These are phyloP conservation scores for Penaeus monodon DNA, from an alignment of 2,888 invertebrate species.

Conservation along the genomic window DNA sequence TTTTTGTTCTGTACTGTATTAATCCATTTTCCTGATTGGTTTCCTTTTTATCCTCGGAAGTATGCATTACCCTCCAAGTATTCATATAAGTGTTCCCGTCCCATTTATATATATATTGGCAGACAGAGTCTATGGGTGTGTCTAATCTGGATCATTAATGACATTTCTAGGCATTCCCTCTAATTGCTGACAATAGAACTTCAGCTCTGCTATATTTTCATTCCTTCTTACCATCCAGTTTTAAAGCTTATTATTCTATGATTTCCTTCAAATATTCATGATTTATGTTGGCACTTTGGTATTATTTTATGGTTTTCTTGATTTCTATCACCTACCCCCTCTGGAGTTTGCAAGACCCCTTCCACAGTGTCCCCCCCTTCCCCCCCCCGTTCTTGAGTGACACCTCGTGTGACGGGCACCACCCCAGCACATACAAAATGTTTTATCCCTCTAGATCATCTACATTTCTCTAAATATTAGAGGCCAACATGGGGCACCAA, in stretches of 20 bases:
- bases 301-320: not conserved
- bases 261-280: not conserved
- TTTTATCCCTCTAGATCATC: constrained; percentile 11
- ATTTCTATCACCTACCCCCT: not conserved
- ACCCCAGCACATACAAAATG: constrained; percentile 16
- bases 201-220: not conserved
- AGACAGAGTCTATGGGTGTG: no score
- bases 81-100: no score
- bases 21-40: constrained; percentile 3
- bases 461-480: constrained; percentile 14
- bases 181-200: not conserved
- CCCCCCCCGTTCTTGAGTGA: constrained; percentile 13
- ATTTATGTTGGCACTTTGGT: constrained; percentile 9
- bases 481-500: constrained; percentile 21
- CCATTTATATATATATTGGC: no score
- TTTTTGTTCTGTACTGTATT: not conserved
- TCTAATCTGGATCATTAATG: no score
- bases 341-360: not conserved
- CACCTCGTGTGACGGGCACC: constrained; percentile 8
- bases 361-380: constrained; percentile 1
- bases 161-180: no score
- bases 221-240: no score
- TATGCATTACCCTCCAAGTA: no score
- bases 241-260: no score
- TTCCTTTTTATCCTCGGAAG: constrained; percentile 2